phyloP scores from a whole-genome alignment of 2,888 invertebrate genomes.

The Zaprionus bogoriensis region DNA sequence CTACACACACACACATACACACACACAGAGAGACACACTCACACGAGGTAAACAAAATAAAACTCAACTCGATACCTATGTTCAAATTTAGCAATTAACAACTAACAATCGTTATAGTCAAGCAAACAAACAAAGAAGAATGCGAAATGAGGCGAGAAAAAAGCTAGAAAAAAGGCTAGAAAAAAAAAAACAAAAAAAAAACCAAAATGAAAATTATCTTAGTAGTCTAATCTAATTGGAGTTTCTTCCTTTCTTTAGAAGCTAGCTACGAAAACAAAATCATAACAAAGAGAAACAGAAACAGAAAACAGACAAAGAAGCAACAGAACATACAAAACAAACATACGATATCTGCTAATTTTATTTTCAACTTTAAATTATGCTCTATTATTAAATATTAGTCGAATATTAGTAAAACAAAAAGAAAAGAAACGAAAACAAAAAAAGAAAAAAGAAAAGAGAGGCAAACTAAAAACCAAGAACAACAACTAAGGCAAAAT shows the following conservation, averaged over 20 bases:
- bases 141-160: conserved; percentile 17
- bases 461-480: conserved; percentile 1
- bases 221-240: conserved; percentile 76
- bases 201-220: conserved; percentile 58
- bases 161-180: conserved; percentile 13
- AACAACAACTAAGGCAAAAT: conserved; percentile 37
- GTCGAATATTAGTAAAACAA: conserved; percentile 64
- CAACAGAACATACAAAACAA: conserved; percentile 46
- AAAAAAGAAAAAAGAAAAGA: conserved; percentile 1
- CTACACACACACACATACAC: conserved; percentile 24
- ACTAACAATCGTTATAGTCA: conserved; percentile 67
- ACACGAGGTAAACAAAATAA: conserved; percentile 23
- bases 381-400: conserved; percentile 72
- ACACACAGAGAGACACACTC: conserved; percentile 27
- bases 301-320: conserved; percentile 42
- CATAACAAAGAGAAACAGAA: conserved; percentile 36
- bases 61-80: conserved; percentile 75
- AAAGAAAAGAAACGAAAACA: conserved; percentile 1
- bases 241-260: conserved; percentile 77
- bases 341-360: conserved; percentile 71
- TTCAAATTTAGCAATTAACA: conserved; percentile 74
- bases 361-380: conserved; percentile 72
- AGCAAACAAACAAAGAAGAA: conserved; percentile 34
- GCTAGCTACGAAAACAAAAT: conserved; percentile 58
- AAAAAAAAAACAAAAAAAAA: conserved; percentile 24